Base-by-base conservation (phyloP, 2,113 vertebrate species). In the Sander vitreus region DNA sequence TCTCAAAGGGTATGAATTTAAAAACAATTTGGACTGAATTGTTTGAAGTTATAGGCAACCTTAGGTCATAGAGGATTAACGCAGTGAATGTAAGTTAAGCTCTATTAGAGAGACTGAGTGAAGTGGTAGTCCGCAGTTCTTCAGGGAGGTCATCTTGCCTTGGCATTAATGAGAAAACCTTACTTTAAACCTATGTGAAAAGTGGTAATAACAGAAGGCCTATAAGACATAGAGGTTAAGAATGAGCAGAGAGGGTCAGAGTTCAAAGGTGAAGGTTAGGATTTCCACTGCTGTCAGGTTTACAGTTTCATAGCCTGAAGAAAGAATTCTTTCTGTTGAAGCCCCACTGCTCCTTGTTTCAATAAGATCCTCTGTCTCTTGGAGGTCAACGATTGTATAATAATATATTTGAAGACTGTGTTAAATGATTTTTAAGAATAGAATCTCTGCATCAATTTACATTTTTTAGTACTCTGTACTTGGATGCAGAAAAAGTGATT, bases 231-330 rank as follows among this genome's bases (percentile, higher is more conserved):
- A 6, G 57, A 86, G 88, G 88, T 89, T 80, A 92, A 54, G 78
- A 90, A 91, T 90, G 87, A 86, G 77, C 81, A 47, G 67, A 78
- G 73, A 72, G 73, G 91, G 87, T 93, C 84, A 79, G 70, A 84
- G 93, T 76, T 94, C 76, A 90, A 19, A 88, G 89, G 89, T 91
- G 81, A 92, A 90, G 90, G 87, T 86, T 79, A 5, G 66, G 80
- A 83, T 89, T 78, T 78, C 88, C n/a, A 18, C 73, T 69, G 73
- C 73, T 88, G 78, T 85, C 76, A 78, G 90, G 80, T 94, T 93
- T 94, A 94, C 90, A 88, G 90, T 93, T 93, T 85, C 81, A 85
- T 48, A 47, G 85, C 85, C 74, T 50, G 45, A 81, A 86, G 86
- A 71, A 83, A 82, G 58, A 65, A 65, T 89, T 90, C 81, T 82